phyloP scores from a whole-genome alignment of 2,888 invertebrate genomes.

The Agonopterix alstromeriana region DNA sequence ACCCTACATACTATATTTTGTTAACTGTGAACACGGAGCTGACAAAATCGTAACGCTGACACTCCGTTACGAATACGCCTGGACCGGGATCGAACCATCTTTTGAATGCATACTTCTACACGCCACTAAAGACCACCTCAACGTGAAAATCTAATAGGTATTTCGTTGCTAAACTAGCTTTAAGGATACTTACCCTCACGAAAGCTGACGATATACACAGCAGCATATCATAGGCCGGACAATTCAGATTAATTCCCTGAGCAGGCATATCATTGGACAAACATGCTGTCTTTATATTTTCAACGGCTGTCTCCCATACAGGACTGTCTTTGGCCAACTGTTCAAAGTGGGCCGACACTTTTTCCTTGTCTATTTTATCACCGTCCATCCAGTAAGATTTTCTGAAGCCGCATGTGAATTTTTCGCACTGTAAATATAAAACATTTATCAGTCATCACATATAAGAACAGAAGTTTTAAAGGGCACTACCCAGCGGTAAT shows the following conservation, averaged over 20 bases:
- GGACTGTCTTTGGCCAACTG: constrained; percentile 34
- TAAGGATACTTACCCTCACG: constrained; percentile 30
- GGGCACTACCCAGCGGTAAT: too few species aligned
- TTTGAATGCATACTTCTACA: too few species aligned
- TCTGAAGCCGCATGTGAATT: constrained; percentile 38
- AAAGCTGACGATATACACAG: constrained; percentile 37
- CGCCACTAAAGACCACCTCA: too few species aligned
- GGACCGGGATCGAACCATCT: too few species aligned
- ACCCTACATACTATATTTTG: too few species aligned
- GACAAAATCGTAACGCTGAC: too few species aligned
- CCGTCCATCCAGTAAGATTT: constrained; percentile 28
- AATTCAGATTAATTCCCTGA: constrained; percentile 39
- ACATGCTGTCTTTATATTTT: constrained; percentile 32
- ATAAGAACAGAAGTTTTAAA: too few species aligned
- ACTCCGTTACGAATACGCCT: too few species aligned
- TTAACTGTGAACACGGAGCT: too few species aligned
- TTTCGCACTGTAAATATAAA: constrained; percentile 39
- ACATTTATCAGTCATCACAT: too few species aligned
- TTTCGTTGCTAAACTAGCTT: too few species aligned
- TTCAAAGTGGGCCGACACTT: constrained; percentile 31
- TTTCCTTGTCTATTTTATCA: constrained; percentile 31
- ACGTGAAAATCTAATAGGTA: too few species aligned
- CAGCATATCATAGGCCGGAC: constrained; percentile 47
- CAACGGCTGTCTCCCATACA: constrained; percentile 37
- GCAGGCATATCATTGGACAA: constrained; percentile 29